Base-by-base conservation (phyloP, 2,113 vertebrate genomes). In the Megaceryle torquata region DNA sequence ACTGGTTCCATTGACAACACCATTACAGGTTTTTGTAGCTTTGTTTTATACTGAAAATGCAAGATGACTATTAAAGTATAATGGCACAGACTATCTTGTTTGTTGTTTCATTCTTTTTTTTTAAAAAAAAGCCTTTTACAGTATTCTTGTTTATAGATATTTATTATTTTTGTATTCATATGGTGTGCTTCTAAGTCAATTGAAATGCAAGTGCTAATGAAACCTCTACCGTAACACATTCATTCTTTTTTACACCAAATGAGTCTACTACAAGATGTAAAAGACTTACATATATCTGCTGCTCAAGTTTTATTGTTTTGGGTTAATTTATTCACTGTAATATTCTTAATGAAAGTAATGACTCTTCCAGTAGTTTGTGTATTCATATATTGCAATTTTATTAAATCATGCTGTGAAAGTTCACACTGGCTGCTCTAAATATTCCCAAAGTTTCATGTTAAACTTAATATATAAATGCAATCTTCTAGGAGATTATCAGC, bases 271-370 rank as follows among this genome's bases (percentile, higher is more conserved):
- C 89, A 97, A 97, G 96, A 98, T 98, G 88, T 97, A 98, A 98
- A 98, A 98, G 97, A 98, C 96, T 98, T 98, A 92, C 97, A 98
- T 98, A 98, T 97, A 98, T 98, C 97, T 98, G 97, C 93, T 96
- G 90, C 90, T 97, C 96, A 97, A 96, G 97, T 97, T 98, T 98
- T 98, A 98, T 98, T 98, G 96, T 97, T 98, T 97, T 96, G 91
- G 94, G 94, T 97, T 98, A 98, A 98, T 98, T 98, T 98, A 98
- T 98, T 97, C 94, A 97, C 91, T 97, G 96, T 97, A 98, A 98
- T 98, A 97, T 98, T 98, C 95, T 98, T 98, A 98, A 98, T 98
- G 98, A 98, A 98, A 98, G 97, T 97, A 98, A 98, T 98, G 98
- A 97, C 91, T 98, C 98, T 98, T 98, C 94, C 71, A 96, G 95